Evolutionary conservation across 2,888 invertebrate genomes (phyloP).

Genomic region (Lamellibrachia satsuma): DNA sequence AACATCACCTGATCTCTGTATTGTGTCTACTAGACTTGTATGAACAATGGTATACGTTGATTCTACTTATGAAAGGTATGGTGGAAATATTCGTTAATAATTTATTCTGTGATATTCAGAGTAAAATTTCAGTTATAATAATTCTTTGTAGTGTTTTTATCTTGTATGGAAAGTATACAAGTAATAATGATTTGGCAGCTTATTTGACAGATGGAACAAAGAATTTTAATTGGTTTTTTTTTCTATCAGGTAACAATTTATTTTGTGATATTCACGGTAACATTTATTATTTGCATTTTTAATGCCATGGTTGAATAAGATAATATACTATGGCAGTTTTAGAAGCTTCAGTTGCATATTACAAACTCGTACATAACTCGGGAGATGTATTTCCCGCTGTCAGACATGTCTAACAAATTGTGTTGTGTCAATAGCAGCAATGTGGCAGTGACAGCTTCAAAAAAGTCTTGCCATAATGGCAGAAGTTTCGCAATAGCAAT

Average conservation of each 20-base stretch:
- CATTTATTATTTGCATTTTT: not conserved
- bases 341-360: too few relatives aligned
- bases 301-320: not conserved
- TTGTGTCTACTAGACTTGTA: too few relatives aligned
- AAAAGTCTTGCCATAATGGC: not conserved
- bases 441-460: not conserved
- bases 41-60: too few relatives aligned
- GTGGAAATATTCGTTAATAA: not conserved
- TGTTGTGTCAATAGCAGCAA: not conserved
- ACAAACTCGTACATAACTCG: too few relatives aligned
- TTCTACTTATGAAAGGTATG: too few relatives aligned
- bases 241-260: not conserved
- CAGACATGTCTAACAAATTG: too few relatives aligned
- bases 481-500: not conserved
- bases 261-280: too few relatives aligned
- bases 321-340: too few relatives aligned
- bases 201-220: not conserved
- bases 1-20: not conserved
- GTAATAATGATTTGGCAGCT: not conserved
- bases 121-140: not conserved
- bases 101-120: slow-evolving; percentile 1
- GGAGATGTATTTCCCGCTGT: too few relatives aligned
- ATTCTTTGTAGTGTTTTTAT: slow-evolving; percentile 1
- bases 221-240: not conserved
- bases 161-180: not conserved